Evolutionary conservation across 2,797 vertebrate genomes (phyloP), one percentile per base, ranked within the genome.

Genomic region (Micrastur ruficollis): DNA sequence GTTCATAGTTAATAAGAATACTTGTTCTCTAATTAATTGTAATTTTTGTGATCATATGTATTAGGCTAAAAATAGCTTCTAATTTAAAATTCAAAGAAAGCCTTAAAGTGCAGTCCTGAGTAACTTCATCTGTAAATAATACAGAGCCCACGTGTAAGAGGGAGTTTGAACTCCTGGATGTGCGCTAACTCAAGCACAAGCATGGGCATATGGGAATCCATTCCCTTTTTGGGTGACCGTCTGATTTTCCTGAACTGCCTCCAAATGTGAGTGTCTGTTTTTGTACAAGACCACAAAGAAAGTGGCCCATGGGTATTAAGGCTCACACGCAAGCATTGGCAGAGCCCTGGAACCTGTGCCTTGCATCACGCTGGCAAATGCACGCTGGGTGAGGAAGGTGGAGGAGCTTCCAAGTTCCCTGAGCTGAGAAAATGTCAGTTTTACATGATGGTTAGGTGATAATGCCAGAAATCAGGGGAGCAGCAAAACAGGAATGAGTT

Each of bases 181-280:
- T 47, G 42, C 0, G 2, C 7, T 36, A 44, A 20, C 27, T 46
- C 55, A 22, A 47, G 44, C 61, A 26, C 46, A 50, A 32, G 21
- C 22, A 46, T 21, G 46, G 55, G 40, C 0, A 0, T 66, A 22
- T 0, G 0, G 10, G 8, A 81, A 31, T 26, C 44, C 8, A 2
- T 40, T 56, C 52, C 25, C 15, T 59, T 79, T 63, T 15, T 8
- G 62, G 27, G 17, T 32, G 22, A 38, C 11, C 13, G 32, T 14
- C 61, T 67, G 20, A 4, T 68, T 84, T 86, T 79, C 42, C 56
- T 55, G 47, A 59, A 11, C 19, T 55, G 8, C 15, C 56, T 74
- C 32, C 68, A 78, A 26, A 59, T 8, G 20, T 12, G 31, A 76
- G 44, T 8, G 38, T 31, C 27, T 4, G 1, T 1, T 71, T 61